Conservation (phyloP, 2,888 invertebrate species). For the Noctua janthe region DNA sequence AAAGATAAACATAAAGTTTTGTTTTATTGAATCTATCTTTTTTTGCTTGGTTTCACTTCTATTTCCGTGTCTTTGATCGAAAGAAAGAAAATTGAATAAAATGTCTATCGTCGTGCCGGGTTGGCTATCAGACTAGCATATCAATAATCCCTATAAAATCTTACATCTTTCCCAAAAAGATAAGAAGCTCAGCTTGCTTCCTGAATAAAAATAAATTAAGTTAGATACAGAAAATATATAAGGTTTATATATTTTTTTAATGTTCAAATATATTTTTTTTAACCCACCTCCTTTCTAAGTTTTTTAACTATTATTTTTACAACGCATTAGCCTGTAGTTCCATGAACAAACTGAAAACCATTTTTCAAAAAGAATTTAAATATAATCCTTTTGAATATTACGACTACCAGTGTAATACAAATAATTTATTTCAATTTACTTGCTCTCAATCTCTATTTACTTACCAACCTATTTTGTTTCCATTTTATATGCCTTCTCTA, state of each 20-base stretch:
- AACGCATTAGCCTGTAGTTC: too few relatives aligned
- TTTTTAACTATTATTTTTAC: neutral
- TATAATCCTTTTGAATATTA: conserved; percentile 1
- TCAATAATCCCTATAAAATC: conserved; percentile 8
- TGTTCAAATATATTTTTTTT: too few relatives aligned
- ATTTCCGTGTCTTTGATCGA: neutral
- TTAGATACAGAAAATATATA: neutral
- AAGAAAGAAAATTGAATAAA: conserved; percentile 12
- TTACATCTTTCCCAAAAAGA: neutral
- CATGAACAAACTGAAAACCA: too few relatives aligned
- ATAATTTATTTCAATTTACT: conserved; percentile 36
- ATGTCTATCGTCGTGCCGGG: neutral
- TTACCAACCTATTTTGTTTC: conserved; percentile 47
- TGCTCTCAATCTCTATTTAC: conserved; percentile 13
- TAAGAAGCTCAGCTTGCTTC: neutral
- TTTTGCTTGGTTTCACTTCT: neutral
- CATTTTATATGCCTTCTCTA: conserved; percentile 62
- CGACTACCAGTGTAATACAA: neutral
- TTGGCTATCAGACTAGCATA: neutral
- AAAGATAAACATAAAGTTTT: neutral
- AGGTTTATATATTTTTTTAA: too few relatives aligned
- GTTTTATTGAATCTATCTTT: neutral
- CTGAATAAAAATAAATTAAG: neutral
- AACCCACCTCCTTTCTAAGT: neutral
- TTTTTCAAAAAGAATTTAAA: neutral